Conservation (phyloP, 2,888 invertebrate species). For the Macrophya alboannulata region DNA sequence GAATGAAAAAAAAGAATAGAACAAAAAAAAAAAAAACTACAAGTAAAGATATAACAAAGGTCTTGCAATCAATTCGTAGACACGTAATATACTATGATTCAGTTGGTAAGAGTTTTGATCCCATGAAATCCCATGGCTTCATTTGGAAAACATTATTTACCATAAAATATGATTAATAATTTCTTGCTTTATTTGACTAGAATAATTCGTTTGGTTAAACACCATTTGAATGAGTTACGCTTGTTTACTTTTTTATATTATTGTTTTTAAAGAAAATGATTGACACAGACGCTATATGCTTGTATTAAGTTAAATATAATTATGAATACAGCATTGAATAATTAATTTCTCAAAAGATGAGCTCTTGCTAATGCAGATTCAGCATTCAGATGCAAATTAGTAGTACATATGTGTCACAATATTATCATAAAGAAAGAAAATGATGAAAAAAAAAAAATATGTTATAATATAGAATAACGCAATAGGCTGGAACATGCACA, state of each 20-base stretch:
- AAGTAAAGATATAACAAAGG: not conserved
- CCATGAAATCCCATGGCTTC: conserved; percentile 26
- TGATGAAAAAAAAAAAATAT: not conserved
- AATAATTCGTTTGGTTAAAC: conserved; percentile 16
- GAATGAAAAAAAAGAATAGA: not conserved
- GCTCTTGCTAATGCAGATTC: conserved; percentile 25
- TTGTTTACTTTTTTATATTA: not conserved
- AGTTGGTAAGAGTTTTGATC: conserved; percentile 34
- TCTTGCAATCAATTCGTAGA: conserved; percentile 30
- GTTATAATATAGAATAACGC: conserved; percentile 21
- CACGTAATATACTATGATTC: conserved; percentile 18
- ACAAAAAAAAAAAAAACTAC: not conserved
- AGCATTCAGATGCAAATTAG: conserved; percentile 27
- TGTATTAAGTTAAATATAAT: not conserved
- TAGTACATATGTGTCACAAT: not conserved
- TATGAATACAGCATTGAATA: not conserved
- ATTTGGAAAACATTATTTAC: conserved; percentile 21
- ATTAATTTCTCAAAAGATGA: conserved; percentile 11
- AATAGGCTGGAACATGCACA: conserved; percentile 20
- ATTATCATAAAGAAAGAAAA: conserved; percentile 1
- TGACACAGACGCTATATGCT: not conserved
- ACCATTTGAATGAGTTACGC: not conserved
- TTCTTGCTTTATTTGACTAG: not conserved
- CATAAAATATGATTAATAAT: not conserved
- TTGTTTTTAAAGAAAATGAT: not conserved